Conservation (phyloP, 2,113 vertebrate species). For the Anarrhichthys ocellatus region DNA sequence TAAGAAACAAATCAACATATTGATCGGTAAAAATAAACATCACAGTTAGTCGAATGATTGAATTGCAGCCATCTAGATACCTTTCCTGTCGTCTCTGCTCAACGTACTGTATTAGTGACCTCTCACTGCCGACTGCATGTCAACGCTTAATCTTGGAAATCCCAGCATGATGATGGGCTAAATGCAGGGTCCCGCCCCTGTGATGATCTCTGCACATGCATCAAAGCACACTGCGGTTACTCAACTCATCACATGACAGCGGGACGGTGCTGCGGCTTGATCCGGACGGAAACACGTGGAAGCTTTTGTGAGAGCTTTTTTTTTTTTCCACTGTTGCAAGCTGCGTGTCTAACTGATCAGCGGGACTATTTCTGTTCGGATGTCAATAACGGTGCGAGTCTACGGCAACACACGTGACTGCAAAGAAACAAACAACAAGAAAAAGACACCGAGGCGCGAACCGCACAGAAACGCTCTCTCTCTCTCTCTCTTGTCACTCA, state of each 20-base stretch:
- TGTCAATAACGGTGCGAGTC: not conserved
- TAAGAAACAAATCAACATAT: not conserved
- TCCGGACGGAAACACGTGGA: not conserved
- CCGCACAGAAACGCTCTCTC: not conserved
- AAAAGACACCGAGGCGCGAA: not conserved
- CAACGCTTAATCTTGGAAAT: conserved; percentile 61
- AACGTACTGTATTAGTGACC: conserved; percentile 25
- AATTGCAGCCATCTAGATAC: not conserved
- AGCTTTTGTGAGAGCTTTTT: conserved; percentile 1
- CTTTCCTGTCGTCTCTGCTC: not conserved
- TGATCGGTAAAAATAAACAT: not conserved
- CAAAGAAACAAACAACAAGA: not conserved
- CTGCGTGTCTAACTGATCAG: not conserved
- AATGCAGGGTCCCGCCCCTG: conserved; percentile 15
- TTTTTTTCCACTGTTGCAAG: not conserved
- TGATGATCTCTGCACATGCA: conserved; percentile 8
- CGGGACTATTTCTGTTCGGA: not conserved
- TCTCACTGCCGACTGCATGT: conserved; percentile 17
- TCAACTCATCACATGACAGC: conserved; percentile 9
- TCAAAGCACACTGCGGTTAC: conserved; percentile 1
- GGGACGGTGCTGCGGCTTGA: not conserved
- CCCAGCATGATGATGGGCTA: conserved; percentile 25
- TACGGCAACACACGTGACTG: not conserved
- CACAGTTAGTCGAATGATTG: not conserved
- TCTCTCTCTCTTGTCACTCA: conserved; percentile 1